Evolutionary conservation across 2,113 vertebrate genomes (phyloP), one percentile per base, ranked within the genome.

Genomic region (Gavialis gangeticus): DNA sequence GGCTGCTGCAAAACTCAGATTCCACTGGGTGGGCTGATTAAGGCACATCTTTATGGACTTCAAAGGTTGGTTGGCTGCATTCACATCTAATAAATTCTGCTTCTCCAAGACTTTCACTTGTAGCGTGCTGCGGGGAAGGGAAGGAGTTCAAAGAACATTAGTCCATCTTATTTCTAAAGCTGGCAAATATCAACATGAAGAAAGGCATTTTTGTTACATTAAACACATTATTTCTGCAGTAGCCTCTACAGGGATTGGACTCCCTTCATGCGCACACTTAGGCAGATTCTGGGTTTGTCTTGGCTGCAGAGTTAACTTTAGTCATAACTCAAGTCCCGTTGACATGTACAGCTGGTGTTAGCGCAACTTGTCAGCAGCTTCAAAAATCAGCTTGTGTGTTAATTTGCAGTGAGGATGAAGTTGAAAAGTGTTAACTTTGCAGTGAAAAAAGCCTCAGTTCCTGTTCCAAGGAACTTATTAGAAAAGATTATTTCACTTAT

Each of bases 31-130:
- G 96, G 98, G 98, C 95, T 88, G 98, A 96, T 97, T 98, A 98
- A 98, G 98, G 98, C 98, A 98, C 98, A 97, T 98, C 97, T 97
- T 98, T 98, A 98, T 96, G 90, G 97, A 96, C 96, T 98, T 98
- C 97, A 98, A 93, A 96, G 98, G 97, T 95, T 97, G 95, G 91
- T 94, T 98, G 96, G 96, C 97, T 98, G 97, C 96, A 30, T 96
- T 97, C 96, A 58, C 95, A 85, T 98, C 98, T 93, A 98, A 97
- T 96, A 97, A 93, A 96, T 97, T 97, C 97, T 97, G 95, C 91
- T 97, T 98, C 96, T 98, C 98, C 91, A 97, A 97, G 93, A 97
- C 95, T 97, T 97, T 98, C 97, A 98, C 92, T 98, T 97, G 97
- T 97, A 97, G 98, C 5, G 97, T 89, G 97, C 97, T 98, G 93